A percentile compares a stretch with the other conserved stretches of the same genome.
Conservation (phyloP, 2,113 vertebrate species). For the Megaceryle maxima region DNA sequence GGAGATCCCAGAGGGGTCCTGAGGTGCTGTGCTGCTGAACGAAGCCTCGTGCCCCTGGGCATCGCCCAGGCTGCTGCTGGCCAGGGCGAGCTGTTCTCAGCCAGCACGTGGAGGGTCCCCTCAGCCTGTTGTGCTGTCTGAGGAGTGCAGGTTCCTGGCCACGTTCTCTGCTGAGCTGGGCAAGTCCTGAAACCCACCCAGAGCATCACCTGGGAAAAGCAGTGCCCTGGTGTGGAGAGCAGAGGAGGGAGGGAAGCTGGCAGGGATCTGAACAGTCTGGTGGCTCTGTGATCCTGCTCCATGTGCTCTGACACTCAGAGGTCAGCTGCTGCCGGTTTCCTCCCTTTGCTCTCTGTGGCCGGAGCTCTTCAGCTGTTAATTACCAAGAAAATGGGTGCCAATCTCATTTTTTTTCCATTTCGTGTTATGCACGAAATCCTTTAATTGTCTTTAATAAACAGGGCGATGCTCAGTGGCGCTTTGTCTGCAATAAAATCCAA, state of each 20-base stretch:
- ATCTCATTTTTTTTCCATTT: background rate
- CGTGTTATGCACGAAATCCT: background rate
- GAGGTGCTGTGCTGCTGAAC: background rate
- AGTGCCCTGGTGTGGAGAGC: background rate
- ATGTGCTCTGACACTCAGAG: rapidly evolving
- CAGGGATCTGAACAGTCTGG: background rate
- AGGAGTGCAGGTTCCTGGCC: rapidly evolving
- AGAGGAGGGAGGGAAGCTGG: background rate
- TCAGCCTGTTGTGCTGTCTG: background rate
- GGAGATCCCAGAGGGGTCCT: too few species aligned
- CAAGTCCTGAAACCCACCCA: background rate
- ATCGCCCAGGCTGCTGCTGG: too few species aligned
- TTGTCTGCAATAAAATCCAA: background rate
- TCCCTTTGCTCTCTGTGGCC: background rate
- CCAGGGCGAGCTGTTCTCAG: background rate
- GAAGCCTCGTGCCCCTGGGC: too few species aligned
- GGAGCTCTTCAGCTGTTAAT: background rate
- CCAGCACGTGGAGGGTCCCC: background rate
- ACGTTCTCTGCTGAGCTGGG: background rate
- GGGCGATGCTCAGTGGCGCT: background rate
- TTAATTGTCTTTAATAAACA: background rate
- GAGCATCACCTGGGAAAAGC: background rate
- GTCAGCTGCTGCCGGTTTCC: background rate
- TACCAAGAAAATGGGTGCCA: background rate
- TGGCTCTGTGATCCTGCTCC: background rate